Evolutionary conservation across 2,888 invertebrate genomes (phyloP).

Genomic region (Argyra leucocephala): DNA sequence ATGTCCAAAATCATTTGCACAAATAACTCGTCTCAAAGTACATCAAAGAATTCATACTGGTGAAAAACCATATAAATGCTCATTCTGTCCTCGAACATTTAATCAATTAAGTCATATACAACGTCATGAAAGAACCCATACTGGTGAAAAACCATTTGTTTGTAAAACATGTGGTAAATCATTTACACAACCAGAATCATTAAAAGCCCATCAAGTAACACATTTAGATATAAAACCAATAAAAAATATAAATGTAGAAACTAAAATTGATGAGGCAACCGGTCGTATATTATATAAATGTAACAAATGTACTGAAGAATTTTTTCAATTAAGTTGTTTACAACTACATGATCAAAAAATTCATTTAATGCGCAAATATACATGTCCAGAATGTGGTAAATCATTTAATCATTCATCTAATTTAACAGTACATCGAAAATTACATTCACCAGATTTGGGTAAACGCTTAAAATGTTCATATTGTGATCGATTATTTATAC

Average conservation of each 20-base stretch:
- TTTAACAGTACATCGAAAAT: neutral
- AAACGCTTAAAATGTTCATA: neutral
- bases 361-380: neutral
- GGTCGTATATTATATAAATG: neutral
- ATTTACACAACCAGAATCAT: constrained; percentile 18
- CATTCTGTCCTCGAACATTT: constrained; percentile 16
- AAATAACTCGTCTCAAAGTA: neutral
- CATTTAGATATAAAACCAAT: constrained; percentile 14
- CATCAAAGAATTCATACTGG: constrained; percentile 14
- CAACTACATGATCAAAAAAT: neutral
- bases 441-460: neutral
- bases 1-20: neutral
- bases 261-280: neutral
- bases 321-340: neutral
- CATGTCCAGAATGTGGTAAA: constrained; percentile 12
- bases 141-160: constrained; percentile 17
- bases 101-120: constrained; percentile 17
- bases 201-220: constrained; percentile 16
- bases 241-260: neutral
- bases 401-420: constrained; percentile 11
- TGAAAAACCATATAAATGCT: constrained; percentile 17
- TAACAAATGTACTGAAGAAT: neutral
- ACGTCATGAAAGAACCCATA: constrained; percentile 17
- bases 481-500: neutral
- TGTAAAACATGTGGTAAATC: constrained; percentile 18